Evolutionary conservation across 2,113 vertebrate species (phyloP).

Genomic region (Scartelaos histophorus): DNA sequence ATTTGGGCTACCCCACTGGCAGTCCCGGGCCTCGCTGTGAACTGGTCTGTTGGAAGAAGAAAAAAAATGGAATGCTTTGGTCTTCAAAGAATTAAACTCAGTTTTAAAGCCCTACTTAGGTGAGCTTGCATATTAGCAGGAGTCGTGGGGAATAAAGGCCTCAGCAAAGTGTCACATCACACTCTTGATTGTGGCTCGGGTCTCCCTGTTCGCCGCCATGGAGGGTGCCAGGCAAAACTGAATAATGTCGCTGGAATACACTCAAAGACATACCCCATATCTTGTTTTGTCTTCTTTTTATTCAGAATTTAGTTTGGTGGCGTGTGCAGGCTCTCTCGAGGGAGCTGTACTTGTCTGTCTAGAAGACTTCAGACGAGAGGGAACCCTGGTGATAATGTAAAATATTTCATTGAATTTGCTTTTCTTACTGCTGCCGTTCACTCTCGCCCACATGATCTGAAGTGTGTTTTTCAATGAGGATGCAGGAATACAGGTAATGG

Average conservation of each 20-base stretch:
- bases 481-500: slow-evolving; percentile 45
- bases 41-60: slow-evolving; percentile 93
- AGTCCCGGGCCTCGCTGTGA: slow-evolving; percentile 96
- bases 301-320: slow-evolving; percentile 48
- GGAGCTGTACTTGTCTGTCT: slow-evolving; percentile 56
- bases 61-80: slow-evolving; percentile 87
- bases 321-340: slow-evolving; percentile 47
- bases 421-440: slow-evolving; percentile 48
- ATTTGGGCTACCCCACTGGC: slow-evolving; percentile 97
- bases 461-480: slow-evolving; percentile 43
- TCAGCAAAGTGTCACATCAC: slow-evolving; percentile 80
- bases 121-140: slow-evolving; percentile 92
- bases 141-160: slow-evolving; percentile 85
- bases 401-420: slow-evolving; percentile 64
- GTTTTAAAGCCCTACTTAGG: slow-evolving; percentile 97
- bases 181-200: slow-evolving; percentile 70
- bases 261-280: slow-evolving; percentile 67
- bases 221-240: slow-evolving; percentile 46
- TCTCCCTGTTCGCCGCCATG: slow-evolving; percentile 55
- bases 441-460: slow-evolving; percentile 38
- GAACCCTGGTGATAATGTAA: slow-evolving; percentile 68
- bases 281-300: slow-evolving; percentile 63
- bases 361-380: slow-evolving; percentile 58
- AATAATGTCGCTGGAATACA: slow-evolving; percentile 67
- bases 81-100: slow-evolving; percentile 99